A percentile compares a stretch with the other conserved stretches of the same genome.
Evolutionary conservation across 2,797 vertebrate species (phyloP).

Genomic region (Neosalanx taihuensis): DNA sequence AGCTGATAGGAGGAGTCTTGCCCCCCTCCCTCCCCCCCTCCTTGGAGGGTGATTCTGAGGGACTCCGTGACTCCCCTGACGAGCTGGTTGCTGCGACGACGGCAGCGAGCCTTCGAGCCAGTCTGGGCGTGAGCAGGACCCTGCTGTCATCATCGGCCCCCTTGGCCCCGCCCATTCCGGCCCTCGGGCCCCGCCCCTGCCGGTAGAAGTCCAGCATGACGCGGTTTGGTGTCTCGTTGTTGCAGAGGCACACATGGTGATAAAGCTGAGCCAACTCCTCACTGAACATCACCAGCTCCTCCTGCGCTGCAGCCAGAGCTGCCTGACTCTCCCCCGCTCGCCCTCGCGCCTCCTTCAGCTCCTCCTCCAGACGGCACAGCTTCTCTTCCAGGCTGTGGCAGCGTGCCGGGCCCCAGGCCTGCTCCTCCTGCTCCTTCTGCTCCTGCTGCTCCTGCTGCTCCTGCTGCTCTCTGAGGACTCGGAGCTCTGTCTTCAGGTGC

Average conservation of each 20-base stretch:
- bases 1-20: slow-evolving; percentile 62
- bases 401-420: slow-evolving; percentile 67
- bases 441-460: slow-evolving; percentile 56
- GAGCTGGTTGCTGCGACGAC: slow-evolving; percentile 43
- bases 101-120: slow-evolving; percentile 68
- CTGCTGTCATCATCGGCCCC: slow-evolving; percentile 69
- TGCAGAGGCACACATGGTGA: slow-evolving; percentile 95
- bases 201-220: slow-evolving; percentile 97
- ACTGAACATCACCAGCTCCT: slow-evolving; percentile 90
- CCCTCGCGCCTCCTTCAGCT: slow-evolving; percentile 77
- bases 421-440: slow-evolving; percentile 64
- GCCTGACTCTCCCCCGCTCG: slow-evolving; percentile 81
- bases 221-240: slow-evolving; percentile 94
- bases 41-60: slow-evolving; percentile 77
- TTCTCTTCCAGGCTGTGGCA: slow-evolving; percentile 81
- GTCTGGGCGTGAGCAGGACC: slow-evolving; percentile 73
- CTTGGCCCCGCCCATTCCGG: slow-evolving; percentile 2
- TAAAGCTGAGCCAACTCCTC: slow-evolving; percentile 97
- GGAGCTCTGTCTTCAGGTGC: slow-evolving; percentile 90
- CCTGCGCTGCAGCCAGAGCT: slow-evolving; percentile 87
- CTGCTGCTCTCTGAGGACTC: slow-evolving; percentile 84
- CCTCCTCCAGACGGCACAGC: slow-evolving; percentile 78
- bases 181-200: slow-evolving; percentile 84
- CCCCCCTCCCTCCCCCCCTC: slow-evolving; percentile 72
- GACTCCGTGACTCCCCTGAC: slow-evolving; percentile 75